Evolutionary conservation across 2,888 invertebrate genomes (phyloP), one percentile per base, ranked within the genome.

Genomic region (Troilus luridus): DNA sequence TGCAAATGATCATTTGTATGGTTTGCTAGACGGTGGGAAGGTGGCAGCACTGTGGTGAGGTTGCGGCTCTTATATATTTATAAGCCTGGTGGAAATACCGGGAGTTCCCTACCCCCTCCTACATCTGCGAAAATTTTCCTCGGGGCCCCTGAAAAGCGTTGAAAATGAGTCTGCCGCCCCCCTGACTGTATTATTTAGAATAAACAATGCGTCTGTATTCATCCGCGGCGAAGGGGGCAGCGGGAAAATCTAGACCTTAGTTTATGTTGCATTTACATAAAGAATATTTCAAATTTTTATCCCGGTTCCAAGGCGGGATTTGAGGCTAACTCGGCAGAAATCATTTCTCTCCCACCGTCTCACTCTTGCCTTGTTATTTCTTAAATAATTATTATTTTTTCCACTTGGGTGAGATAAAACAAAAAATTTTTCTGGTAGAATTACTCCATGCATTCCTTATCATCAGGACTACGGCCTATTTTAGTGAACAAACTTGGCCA

Each of bases 161-260:
- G 90, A 90, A 90, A 90, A 90, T 90, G 90, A 90, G 90, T 85
- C 90, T 85, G 81, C 60, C 58, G 60, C 81, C 90, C 85, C 90
- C 41, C 41, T n/a, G 85, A n/a, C 90, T 85, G 88, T 90, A 90
- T 90, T 90, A 90, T 91, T 89, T 91, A 91, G 92, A 91, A 91
- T 92, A 92, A 92, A 92, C 91, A 91, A 88, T 89, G 92, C 92
- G 91, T 92, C 91, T 92, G 91, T 92, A 92, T 92, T 92, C 92
- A 89, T 90, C 90, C 60, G 24, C 24, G 90, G 58, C 24, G 41
- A 21, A 24, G 56, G 54, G 54, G 27, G 67, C 88, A 62, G 64
- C 59, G 14, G 62, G 60, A 24, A 64, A 88, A 88, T 88, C 88
- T 88, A 88, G 88, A 27, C 64, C 77, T 64, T n/a, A 85, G 90